A percentile compares a stretch with the other conserved stretches of the same genome.
Conservation (phyloP, 2,888 invertebrate genomes). For the Neria commutata region DNA sequence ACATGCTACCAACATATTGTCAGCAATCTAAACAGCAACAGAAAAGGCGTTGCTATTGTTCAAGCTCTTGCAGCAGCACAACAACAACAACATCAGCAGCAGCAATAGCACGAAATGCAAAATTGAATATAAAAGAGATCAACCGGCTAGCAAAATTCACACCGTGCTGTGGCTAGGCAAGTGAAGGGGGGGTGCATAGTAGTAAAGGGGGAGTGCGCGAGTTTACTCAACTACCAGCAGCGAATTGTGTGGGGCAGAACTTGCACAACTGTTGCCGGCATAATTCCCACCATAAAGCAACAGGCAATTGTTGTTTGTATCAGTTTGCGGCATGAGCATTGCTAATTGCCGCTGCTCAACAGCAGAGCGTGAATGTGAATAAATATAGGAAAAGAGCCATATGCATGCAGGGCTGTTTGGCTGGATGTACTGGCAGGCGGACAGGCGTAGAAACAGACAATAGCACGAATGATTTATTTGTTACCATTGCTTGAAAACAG, state of each 20-base stretch:
- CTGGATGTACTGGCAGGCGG: no score
- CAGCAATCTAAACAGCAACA: no score
- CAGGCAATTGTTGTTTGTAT: background rate
- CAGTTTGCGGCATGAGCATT: background rate
- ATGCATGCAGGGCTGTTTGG: no score
- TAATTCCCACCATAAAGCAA: background rate
- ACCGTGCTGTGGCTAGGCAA: no score
- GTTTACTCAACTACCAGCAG: no score
- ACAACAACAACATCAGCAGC: background rate
- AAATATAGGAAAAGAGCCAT: no score
- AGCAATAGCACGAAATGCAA: background rate
- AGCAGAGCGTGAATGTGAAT: no score
- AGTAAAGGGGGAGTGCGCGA: no score
- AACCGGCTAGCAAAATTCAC: no score
- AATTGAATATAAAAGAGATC: background rate
- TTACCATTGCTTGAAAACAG: background rate
- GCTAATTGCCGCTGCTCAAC: background rate
- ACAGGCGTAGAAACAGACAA: constrained; percentile 17
- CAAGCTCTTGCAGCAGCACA: background rate
- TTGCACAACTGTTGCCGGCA: background rate
- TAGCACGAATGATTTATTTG: constrained; percentile 39
- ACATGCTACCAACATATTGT: background rate
- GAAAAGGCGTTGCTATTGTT: no score
- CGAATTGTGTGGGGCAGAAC: no score
- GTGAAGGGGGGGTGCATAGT: no score